Base-by-base conservation (phyloP, 2,797 vertebrate species). In the Pantherophis vulpinus region DNA sequence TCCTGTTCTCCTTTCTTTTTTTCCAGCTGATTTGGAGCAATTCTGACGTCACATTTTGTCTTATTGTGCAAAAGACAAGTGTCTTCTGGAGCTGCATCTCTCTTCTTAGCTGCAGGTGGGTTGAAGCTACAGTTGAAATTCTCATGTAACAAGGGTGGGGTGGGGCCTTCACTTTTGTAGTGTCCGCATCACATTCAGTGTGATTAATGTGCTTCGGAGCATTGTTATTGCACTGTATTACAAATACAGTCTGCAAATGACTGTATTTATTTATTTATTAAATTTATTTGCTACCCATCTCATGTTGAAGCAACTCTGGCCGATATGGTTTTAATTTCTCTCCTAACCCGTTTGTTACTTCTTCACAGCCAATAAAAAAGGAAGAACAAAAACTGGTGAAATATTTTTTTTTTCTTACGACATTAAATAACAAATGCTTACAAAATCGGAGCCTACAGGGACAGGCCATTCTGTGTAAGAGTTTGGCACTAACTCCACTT, bases 321-420 rank as follows among this genome's bases (percentile, higher is more conserved):
- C 3, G 13, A 32, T 32, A 23, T 23, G 29, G n/a, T 79, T 79
- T 37, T 79, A 79, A 79, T 79, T 79, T 79, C 32, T 79, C 70
- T 79, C 70, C 32, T 42, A 42, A 42, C 70, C 7, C 11, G 11
- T 87, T 88, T 70, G n/a, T 29, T 66, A 70, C 37, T 2, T 27
- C 25, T 37, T 18, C 14, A 23, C 56, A 70, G 54, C n/a, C 54
- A 70, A 55, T 47, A 74, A n/a, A 54, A 61, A 37, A 54, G 18
- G 6, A 27, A 55, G 12, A 74, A 63, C 10, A 42, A 12, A 59
- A 27, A 47, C 29, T 56, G 32, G 25, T 7, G 27, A 91, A 60
- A 90, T 10, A 58, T 12, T 42, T 20, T 14, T 91, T 59, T 59
- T 91, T 93, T 89, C 23, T 90, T 91, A n/a, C 79, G 60, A 37